Evolutionary conservation across 2,888 invertebrate species (phyloP), one percentile per base, ranked within the genome.

Genomic region (Mamestra brassicae): DNA sequence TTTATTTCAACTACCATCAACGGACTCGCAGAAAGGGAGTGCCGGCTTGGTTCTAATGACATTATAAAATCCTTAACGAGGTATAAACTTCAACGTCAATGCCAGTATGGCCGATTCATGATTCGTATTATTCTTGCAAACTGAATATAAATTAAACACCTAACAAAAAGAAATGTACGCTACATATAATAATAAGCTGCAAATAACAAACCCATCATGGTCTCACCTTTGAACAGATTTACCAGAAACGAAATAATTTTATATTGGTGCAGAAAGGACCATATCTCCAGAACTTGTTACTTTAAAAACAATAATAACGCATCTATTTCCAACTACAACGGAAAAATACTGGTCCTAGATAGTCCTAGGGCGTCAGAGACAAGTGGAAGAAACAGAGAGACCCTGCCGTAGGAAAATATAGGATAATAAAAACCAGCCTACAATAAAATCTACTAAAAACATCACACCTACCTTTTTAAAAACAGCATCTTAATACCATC

Each of bases 31-130:
- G 47, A 61, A 65, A 60, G 54, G 84, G 74, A 66, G 84, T 69
- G 81, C 45, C 72, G 13, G n/a, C 50, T 60, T 11, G 58, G 45
- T 67, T 58, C 55, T 65, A 72, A 68, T 68, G 62, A 42, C 71
- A 70, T 79, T 70, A 78, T 69, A 69, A 69, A 83, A 78, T 78
- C 70, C 50, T 69, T 82, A 67, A 76, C 82, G 34, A 66, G 62
- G n/a, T 36, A 45, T 52, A n/a, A 67, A 42, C 67, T 45, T 77
- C 50, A 67, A 77, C 63, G 38, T 64, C 63, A 82, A 68, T 77
- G 50, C 36, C 42, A 45, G 11, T 55, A 57, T 36, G 26, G 26
- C 3, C 68, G 5, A 47, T 47, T 64, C 7, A 36, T 26, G 52
- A 79, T 36, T 63, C 34, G 26, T 47, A 11, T 4, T 47, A 63